phyloP scores from a whole-genome alignment of 2,797 vertebrate species.

The Linurgus olivaceus region DNA sequence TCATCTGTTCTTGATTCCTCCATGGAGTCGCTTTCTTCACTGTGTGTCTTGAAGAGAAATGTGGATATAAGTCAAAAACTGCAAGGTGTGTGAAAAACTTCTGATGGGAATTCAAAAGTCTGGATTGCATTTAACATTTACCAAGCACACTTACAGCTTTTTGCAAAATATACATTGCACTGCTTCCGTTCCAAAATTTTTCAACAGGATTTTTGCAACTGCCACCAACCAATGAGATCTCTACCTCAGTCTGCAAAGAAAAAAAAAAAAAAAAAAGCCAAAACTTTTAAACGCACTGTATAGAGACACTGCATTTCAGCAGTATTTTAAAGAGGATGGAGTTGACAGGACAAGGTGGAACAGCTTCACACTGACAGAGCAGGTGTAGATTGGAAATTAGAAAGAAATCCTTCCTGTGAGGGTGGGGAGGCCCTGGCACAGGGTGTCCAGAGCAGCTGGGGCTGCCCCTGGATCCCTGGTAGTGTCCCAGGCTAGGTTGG shows the following conservation, averaged over 20 bases:
- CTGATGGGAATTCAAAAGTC: background rate
- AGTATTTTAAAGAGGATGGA: background rate
- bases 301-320: background rate
- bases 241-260: constrained; percentile 77
- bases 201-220: constrained; percentile 71
- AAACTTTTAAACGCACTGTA: background rate
- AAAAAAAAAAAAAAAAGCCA: background rate
- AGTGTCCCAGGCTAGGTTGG: background rate
- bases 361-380: background rate
- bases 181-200: constrained; percentile 74
- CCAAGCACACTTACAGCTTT: constrained; percentile 79
- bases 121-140: background rate
- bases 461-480: background rate
- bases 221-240: constrained; percentile 72
- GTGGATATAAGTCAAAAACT: background rate
- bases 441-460: background rate
- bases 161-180: constrained; percentile 80
- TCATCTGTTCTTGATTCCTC: constrained; percentile 60
- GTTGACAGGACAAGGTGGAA: background rate
- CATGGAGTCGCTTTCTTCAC: constrained; percentile 49
- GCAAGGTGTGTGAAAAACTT: background rate
- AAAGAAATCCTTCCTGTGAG: background rate
- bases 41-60: constrained; percentile 67
- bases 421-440: background rate
- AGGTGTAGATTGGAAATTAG: background rate